These are phyloP conservation scores for Luehdorfia chinensis DNA, from an alignment of 1,140 invertebrate species.

Conservation along the genomic window DNA sequence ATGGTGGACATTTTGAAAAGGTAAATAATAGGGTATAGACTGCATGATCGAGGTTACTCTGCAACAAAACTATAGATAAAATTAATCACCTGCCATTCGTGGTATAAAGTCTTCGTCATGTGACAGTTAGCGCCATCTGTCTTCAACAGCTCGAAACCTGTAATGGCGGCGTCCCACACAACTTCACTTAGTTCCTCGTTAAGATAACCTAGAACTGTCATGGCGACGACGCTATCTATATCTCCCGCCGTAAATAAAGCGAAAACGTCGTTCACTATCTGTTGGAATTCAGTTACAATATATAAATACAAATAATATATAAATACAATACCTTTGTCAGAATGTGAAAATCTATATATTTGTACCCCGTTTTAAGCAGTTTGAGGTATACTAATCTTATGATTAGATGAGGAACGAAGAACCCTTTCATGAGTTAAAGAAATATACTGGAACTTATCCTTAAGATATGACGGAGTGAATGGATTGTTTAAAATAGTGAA, in stretches of 20 bases:
- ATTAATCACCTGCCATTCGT: constrained; percentile 58
- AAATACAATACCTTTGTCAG: neutral
- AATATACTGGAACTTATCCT: no score
- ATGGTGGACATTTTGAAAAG: no score
- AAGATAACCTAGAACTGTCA: constrained; percentile 80
- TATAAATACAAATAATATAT: neutral
- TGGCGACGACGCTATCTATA: constrained; percentile 67
- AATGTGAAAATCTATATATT: no score
- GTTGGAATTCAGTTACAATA: constrained; percentile 23
- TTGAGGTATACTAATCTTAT: no score
- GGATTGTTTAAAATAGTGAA: no score
- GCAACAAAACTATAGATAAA: no score
- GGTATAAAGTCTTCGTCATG: constrained; percentile 50
- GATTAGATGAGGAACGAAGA: no score
- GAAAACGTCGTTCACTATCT: constrained; percentile 87
- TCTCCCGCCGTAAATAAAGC: constrained; percentile 77
- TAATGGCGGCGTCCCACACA: constrained; percentile 80
- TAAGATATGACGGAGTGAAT: no score
- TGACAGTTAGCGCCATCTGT: constrained; percentile 36
- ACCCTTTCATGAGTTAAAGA: no score
- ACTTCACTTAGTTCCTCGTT: constrained; percentile 79
- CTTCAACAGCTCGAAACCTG: constrained; percentile 68
- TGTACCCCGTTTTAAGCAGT: neutral
- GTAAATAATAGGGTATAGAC: no score
- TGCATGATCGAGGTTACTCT: no score